phyloP scores from a whole-genome alignment of 2,113 vertebrate species.

The Nestor notabilis region DNA sequence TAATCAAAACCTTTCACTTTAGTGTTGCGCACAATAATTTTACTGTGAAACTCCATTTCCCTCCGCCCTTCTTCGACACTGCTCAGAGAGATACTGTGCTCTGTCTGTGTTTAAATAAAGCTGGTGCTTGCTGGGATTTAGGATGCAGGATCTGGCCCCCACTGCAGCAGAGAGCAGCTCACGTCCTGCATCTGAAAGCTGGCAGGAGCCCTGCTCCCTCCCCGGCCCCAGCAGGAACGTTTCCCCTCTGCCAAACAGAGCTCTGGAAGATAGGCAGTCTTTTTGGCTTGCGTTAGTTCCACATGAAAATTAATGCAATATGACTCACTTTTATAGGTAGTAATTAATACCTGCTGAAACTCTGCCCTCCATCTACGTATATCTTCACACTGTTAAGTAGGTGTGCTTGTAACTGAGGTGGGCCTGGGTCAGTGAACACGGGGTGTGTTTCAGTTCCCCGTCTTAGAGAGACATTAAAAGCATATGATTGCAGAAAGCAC shows the following conservation, averaged over 20 bases:
- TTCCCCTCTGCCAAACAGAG: not conserved
- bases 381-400: rapidly evolving
- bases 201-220: not conserved
- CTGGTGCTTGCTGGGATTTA: not conserved
- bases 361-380: not conserved
- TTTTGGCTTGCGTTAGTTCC: not conserved
- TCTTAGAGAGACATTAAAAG: too few species aligned
- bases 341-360: not conserved
- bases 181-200: rapidly evolving
- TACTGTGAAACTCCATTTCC: not conserved
- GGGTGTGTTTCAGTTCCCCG: not conserved
- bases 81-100: not conserved
- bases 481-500: rapidly evolving
- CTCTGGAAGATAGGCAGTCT: not conserved
- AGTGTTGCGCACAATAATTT: not conserved
- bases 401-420: not conserved
- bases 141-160: not conserved
- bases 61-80: not conserved
- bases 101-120: not conserved
- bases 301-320: not conserved
- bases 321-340: not conserved
- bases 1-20: constrained; percentile 62
- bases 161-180: not conserved
- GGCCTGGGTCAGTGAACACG: rapidly evolving
- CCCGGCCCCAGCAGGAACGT: not conserved